Evolutionary conservation across 2,888 invertebrate genomes (phyloP).

Genomic region (Scrobipalpa costella): DNA sequence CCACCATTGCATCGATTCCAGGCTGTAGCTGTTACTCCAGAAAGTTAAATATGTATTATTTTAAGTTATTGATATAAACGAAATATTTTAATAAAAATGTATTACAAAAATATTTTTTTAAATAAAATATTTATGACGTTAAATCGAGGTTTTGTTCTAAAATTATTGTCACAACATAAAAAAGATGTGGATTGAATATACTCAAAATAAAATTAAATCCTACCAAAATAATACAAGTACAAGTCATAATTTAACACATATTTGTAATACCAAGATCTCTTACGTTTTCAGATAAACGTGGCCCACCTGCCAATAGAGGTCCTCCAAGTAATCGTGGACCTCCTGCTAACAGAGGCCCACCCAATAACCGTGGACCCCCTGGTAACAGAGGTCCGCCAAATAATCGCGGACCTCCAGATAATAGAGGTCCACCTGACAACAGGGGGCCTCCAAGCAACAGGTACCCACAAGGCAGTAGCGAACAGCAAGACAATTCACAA

Average conservation of each 20-base stretch:
- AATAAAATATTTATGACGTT: too few species aligned
- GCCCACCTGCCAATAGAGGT: conserved; percentile 20
- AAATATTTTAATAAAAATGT: too few species aligned
- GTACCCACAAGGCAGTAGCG: conserved; percentile 8
- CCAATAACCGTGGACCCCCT: conserved; percentile 18
- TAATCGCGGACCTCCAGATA: conserved; percentile 23
- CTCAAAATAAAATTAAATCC: too few species aligned
- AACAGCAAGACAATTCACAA: not conserved
- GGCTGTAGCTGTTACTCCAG: conserved; percentile 33
- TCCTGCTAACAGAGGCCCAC: conserved; percentile 19
- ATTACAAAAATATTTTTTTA: too few species aligned
- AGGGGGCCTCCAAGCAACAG: conserved; percentile 15
- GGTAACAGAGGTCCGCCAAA: conserved; percentile 14
- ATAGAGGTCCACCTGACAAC: conserved; percentile 20
- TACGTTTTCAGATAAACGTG: conserved; percentile 14
- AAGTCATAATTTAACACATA: too few species aligned
- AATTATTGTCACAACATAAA: too few species aligned
- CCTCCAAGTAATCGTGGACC: conserved; percentile 19
- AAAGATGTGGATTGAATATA: too few species aligned
- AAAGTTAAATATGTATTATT: conserved; percentile 18
- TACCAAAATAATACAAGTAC: too few species aligned
- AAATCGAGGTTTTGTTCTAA: too few species aligned
- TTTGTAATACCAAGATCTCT: too few species aligned
- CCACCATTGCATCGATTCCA: conserved; percentile 26
- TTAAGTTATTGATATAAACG: not conserved